Conservation (phyloP, 2,797 vertebrate genomes). For the Taeniopygia guttata region DNA sequence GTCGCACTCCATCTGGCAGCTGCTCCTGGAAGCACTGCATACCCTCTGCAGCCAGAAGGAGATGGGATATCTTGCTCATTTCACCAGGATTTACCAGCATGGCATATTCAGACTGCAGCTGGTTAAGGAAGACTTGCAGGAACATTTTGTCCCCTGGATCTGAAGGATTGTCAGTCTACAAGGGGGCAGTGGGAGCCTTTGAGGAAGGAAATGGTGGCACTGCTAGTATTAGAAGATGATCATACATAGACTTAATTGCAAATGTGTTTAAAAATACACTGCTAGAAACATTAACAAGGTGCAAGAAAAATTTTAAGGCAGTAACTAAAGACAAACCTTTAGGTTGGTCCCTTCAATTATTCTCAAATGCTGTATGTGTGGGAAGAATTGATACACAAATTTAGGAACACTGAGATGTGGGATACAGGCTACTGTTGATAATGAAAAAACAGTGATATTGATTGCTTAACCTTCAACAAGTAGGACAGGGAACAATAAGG, state of each 20-base stretch:
- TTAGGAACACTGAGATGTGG: slow-evolving; percentile 24
- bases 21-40: neutral
- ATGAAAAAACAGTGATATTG: neutral
- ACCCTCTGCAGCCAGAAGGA: neutral
- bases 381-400: slow-evolving; percentile 37
- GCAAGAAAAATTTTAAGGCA: neutral
- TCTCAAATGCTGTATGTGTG: slow-evolving; percentile 1
- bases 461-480: slow-evolving; percentile 31
- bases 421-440: slow-evolving; percentile 26
- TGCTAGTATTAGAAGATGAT: neutral
- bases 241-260: neutral
- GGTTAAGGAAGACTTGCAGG: neutral
- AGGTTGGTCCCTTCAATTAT: neutral
- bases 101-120: neutral
- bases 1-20: neutral
- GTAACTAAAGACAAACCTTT: slow-evolving; percentile 1
- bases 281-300: neutral
- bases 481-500: slow-evolving; percentile 29
- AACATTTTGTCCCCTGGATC: neutral
- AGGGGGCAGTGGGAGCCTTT: neutral
- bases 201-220: neutral
- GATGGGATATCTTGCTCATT: neutral
- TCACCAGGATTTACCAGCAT: neutral
- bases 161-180: neutral
- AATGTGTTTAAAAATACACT: neutral